phyloP scores from a whole-genome alignment of 2,797 vertebrate genomes.

The Aphelocoma californica region DNA sequence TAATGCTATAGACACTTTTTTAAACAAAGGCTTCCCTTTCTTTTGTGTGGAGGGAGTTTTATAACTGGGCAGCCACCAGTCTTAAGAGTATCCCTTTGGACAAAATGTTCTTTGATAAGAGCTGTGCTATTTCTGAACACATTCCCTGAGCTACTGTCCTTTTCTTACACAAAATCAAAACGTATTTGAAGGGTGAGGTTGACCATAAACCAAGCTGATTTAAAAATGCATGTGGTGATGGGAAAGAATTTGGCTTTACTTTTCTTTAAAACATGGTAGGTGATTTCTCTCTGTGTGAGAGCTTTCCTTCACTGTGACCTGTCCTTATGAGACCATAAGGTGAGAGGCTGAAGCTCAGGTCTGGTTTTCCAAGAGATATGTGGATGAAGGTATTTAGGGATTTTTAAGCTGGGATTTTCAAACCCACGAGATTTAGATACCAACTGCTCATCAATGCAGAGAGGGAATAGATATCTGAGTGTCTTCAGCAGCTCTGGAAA shows the following conservation, averaged over 20 bases:
- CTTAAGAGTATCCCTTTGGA: not conserved
- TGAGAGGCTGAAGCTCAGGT: not conserved
- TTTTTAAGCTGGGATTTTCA: slow-evolving; percentile 30
- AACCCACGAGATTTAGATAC: not conserved
- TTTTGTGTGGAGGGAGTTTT: not conserved
- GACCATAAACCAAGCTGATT: not conserved
- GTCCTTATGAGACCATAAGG: not conserved
- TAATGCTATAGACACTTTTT: not conserved
- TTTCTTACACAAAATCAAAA: not conserved
- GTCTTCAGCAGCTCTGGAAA: not conserved
- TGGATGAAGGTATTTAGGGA: slow-evolving; percentile 1
- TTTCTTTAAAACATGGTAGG: not conserved
- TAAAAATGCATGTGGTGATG: not conserved
- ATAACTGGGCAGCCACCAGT: not conserved
- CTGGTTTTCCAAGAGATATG: not conserved
- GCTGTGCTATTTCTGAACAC: not conserved
- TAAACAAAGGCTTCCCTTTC: not conserved
- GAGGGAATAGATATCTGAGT: not conserved
- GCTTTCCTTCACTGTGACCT: not conserved
- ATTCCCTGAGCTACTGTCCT: not conserved
- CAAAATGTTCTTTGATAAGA: not conserved
- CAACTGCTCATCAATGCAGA: not conserved
- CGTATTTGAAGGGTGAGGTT: not conserved
- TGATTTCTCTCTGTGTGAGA: not conserved
- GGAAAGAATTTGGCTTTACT: not conserved